Evolutionary conservation across 2,113 vertebrate species (phyloP).

Genomic region (Nycticryphes semicollaris): DNA sequence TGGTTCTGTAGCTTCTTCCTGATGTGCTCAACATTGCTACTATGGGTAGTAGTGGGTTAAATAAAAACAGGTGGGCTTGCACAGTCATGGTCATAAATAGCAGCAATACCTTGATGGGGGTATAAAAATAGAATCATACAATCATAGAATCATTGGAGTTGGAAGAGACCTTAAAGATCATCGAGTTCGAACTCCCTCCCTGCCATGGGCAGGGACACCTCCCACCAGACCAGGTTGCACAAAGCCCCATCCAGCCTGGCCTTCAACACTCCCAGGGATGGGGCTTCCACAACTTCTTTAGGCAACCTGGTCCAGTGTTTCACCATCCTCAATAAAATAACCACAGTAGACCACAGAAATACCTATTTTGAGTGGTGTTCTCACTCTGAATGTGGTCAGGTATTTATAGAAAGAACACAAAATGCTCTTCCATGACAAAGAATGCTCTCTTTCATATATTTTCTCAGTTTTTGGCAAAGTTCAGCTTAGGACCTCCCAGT

Average conservation of each 20-base stretch:
- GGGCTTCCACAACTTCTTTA: too few species aligned
- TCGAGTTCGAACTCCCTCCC: too few species aligned
- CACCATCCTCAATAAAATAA: not conserved
- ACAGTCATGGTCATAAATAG: not conserved
- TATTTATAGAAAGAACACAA: not conserved
- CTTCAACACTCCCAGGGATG: too few species aligned
- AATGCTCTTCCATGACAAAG: not conserved
- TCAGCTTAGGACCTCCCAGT: not conserved
- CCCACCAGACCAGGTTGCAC: too few species aligned
- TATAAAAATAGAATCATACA: too few species aligned
- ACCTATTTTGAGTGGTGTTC: not conserved
- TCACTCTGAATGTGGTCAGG: not conserved
- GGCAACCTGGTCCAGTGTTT: too few species aligned
- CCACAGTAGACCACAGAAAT: not conserved
- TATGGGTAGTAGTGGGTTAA: not conserved
- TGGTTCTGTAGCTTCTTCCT: not conserved
- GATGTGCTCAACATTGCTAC: not conserved
- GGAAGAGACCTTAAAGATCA: too few species aligned
- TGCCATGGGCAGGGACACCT: too few species aligned
- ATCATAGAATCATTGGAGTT: too few species aligned
- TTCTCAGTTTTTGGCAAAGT: not conserved
- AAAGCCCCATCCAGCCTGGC: too few species aligned
- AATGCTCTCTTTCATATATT: not conserved
- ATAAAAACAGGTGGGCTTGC: not conserved
- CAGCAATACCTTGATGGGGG: rapidly evolving